phyloP scores from a whole-genome alignment of 2,113 vertebrate genomes.

The Hippocampus abdominalis region DNA sequence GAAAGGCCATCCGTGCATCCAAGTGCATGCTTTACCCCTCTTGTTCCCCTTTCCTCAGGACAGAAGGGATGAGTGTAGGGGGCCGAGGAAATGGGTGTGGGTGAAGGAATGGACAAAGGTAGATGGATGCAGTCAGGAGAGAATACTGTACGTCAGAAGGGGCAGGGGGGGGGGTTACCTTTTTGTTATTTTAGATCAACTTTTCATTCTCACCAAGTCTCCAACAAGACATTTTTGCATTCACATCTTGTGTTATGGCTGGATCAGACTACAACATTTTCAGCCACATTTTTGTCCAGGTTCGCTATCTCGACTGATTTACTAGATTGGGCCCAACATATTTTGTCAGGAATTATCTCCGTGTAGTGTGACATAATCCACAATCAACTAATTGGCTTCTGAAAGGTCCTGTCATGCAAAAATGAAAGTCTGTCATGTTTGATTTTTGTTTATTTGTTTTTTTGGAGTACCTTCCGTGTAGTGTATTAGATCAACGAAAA shows the following conservation, averaged over 20 bases:
- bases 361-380: no score
- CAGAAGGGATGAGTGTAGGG: slow-evolving; percentile 31
- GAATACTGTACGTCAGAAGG: slow-evolving; percentile 10
- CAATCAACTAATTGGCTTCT: no score
- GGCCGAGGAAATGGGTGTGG: slow-evolving; percentile 27
- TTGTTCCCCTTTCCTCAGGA: slow-evolving; percentile 22
- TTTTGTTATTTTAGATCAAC: slow-evolving; percentile 45
- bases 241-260: slow-evolving; percentile 15
- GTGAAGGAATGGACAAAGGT: slow-evolving; percentile 36
- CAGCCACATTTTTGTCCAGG: no score
- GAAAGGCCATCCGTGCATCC: slow-evolving; percentile 76
- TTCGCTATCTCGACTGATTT: no score
- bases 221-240: slow-evolving; percentile 13
- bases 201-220: slow-evolving; percentile 26
- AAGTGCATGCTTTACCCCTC: slow-evolving; percentile 68
- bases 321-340: no score
- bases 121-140: slow-evolving; percentile 28
- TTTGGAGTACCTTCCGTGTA: no score
- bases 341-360: no score
- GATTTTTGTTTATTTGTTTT: no score
- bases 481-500: no score
- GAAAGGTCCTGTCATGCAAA: no score
- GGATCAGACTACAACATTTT: no score
- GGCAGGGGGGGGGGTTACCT: slow-evolving; percentile 5
- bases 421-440: no score